Evolutionary conservation across 2,113 vertebrate species (phyloP), one percentile per base, ranked within the genome.

Genomic region (Corvus cornix): DNA sequence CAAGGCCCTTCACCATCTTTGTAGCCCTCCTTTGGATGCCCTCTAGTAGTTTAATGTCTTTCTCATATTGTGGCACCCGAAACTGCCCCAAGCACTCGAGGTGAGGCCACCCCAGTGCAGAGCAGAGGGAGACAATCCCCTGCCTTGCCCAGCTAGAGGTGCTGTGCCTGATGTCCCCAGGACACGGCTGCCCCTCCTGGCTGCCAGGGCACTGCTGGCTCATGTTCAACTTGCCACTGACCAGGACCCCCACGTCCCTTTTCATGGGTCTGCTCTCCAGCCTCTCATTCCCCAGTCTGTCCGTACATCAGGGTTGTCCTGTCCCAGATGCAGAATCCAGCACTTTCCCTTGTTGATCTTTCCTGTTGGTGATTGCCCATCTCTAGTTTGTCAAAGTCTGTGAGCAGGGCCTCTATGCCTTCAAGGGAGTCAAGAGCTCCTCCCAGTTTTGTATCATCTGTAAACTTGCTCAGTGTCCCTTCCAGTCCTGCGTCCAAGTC

Each of bases 31-130:
- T 75, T 31, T 58, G 20, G 10, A 75, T 8, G 2, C 19, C 0
- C 19, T 74, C 41, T 13, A 48, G 2, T 2, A 66, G 6, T 8
- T 41, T 6, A 1, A 23, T 30, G 1, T 23, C 9, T 19, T 62
- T 51, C 9, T 23, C 0, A 10, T 24, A 24, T 2, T 49, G 3
- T 10, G 2, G 0, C 0, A 0, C 24, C 24, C 8, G n/a, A 2
- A 7, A 0, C 30, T 66, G 35, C 16, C 12, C n/a, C 19, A 20
- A 58, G 43, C 8, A 13, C 52, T 66, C 0, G 1, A 66, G 35
- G 30, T 21, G 51, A 66, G 35, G 24, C 20, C 0, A 1, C 5
- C n/a, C n/a, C 59, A 74, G 28, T 0, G 0, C n/a, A 74, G 28
- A 64, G 49, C 69, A 64, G 59, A 74, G 41, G 1, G 0, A 41